A percentile compares a stretch with the other conserved stretches of the same genome.
Conservation (phyloP, 2,888 invertebrate species). For the Keiferia lycopersicella region DNA sequence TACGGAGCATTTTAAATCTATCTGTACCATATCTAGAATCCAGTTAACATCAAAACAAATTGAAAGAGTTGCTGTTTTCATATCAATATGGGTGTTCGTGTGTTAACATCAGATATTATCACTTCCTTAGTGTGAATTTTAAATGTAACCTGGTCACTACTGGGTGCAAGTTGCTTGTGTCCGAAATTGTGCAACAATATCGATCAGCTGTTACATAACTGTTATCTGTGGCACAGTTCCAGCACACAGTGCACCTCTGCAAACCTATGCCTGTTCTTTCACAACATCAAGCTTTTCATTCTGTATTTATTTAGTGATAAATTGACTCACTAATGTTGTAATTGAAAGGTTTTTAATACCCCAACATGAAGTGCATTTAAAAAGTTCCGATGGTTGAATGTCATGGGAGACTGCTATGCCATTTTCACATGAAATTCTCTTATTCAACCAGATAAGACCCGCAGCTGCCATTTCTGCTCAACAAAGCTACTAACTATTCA, state of each 20-base stretch:
- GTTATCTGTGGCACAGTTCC: constrained; percentile 45
- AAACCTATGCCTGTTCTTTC: constrained; percentile 33
- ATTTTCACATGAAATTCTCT: constrained; percentile 9
- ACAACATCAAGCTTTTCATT: neutral
- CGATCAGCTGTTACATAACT: constrained; percentile 32
- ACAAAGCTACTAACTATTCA: constrained; percentile 9
- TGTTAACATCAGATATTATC: constrained; percentile 2
- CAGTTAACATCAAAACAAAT: neutral
- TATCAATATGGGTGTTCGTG: neutral
- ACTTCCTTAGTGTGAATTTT: constrained; percentile 24
- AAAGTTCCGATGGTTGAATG: neutral
- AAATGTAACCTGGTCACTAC: constrained; percentile 24
- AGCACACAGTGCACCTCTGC: constrained; percentile 43
- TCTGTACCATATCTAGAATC: neutral
- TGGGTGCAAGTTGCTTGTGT: neutral
- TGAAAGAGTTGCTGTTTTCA: neutral
- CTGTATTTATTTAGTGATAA: too few species aligned
- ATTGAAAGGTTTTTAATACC: neutral
- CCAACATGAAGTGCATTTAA: neutral
- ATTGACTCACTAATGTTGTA: neutral
- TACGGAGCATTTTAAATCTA: neutral
- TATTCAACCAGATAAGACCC: neutral
- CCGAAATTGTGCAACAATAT: too few species aligned
- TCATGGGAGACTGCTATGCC: neutral
- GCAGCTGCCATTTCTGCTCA: neutral